Percentiles rank a stretch among this genome's conserved stretches.
Evolutionary conservation across 2,113 vertebrate genomes (phyloP).

Genomic region (Vireo altiloquus): DNA sequence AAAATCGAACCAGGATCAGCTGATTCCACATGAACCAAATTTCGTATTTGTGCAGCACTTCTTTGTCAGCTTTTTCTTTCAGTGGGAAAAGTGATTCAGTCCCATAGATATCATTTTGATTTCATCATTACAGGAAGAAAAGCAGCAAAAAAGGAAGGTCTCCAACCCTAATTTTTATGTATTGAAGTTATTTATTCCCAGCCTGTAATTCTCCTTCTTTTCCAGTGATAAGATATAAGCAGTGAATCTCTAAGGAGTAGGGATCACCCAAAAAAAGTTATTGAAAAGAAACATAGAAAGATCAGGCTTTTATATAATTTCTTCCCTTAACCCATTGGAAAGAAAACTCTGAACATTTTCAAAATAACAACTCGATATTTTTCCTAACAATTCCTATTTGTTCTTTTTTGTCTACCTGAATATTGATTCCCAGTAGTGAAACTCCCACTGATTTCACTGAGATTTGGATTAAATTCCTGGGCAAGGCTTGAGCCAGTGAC

Average conservation of each 20-base stretch:
- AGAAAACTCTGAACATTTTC: background rate
- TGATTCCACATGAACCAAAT: background rate
- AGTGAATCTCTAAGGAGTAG: background rate
- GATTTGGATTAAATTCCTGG: background rate
- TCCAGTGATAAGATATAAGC: background rate
- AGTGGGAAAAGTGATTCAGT: background rate
- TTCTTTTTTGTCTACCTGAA: background rate
- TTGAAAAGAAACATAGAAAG: background rate
- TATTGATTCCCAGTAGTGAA: background rate
- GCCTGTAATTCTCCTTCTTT: background rate
- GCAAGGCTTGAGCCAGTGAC: background rate
- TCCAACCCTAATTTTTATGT: background rate
- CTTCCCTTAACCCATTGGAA: background rate
- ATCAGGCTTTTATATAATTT: background rate
- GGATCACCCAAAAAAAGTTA: background rate
- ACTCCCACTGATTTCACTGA: background rate
- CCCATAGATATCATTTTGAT: background rate
- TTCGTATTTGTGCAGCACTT: background rate
- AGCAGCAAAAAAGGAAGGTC: background rate
- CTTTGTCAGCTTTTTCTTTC: background rate
- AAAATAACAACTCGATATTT: background rate
- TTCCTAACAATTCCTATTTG: background rate
- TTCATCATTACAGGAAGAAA: background rate
- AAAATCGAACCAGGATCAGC: background rate
- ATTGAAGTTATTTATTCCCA: accelerated